phyloP scores from a whole-genome alignment of 2,888 invertebrate genomes.

The Amblyjoppa fuscipennis region DNA sequence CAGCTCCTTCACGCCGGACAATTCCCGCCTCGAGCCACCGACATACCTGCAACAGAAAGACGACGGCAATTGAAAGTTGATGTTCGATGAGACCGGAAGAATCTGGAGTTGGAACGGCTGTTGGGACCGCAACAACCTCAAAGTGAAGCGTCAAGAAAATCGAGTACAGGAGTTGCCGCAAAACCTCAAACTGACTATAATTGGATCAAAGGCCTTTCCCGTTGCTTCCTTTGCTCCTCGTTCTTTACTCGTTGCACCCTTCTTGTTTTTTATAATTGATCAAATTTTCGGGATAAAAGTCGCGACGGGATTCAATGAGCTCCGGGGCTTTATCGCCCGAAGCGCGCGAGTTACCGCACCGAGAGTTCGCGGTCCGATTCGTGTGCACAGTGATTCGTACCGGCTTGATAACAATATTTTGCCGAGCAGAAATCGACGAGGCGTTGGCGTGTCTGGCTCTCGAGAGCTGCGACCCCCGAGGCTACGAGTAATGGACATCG shows the following conservation, averaged over 20 bases:
- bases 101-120: too few species aligned
- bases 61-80: too few species aligned
- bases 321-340: constrained; percentile 14
- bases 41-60: constrained; percentile 75
- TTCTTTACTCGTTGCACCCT: constrained; percentile 6
- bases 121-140: too few species aligned
- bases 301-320: constrained; percentile 41
- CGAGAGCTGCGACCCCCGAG: constrained; percentile 32
- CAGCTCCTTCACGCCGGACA: constrained; percentile 81
- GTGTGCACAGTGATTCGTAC: constrained; percentile 46
- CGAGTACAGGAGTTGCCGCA: background rate
- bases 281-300: constrained; percentile 50
- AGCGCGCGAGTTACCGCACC: constrained; percentile 3
- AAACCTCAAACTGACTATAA: constrained; percentile 20
- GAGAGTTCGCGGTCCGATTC: constrained; percentile 28
- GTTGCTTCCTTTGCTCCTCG: background rate
- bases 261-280: constrained; percentile 19
- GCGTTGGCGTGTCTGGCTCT: constrained; percentile 41
- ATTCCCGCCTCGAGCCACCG: constrained; percentile 80
- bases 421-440: constrained; percentile 56
- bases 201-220: constrained; percentile 27
- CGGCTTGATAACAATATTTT: constrained; percentile 55
- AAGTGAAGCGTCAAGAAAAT: too few species aligned
- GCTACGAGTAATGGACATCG: constrained; percentile 60
- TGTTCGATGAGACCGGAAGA: too few species aligned